phyloP scores from a whole-genome alignment of 1,140 invertebrate species.

The Drosophila bipectinata region DNA sequence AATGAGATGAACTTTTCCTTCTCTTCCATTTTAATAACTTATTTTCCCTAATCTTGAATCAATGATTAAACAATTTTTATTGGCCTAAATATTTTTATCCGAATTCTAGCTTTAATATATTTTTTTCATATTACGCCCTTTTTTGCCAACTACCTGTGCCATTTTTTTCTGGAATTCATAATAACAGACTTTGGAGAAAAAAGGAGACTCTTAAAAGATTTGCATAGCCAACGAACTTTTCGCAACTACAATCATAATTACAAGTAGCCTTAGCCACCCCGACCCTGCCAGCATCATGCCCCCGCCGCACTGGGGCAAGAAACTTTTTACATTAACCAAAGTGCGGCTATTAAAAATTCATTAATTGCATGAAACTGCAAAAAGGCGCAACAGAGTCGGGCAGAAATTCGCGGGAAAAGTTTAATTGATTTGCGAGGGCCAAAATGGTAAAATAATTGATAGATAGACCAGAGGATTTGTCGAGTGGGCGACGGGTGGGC shows the following conservation, averaged over 20 bases:
- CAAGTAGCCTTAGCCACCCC: slow-evolving; percentile 44
- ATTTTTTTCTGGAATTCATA: background rate
- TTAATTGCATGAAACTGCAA: slow-evolving; percentile 71
- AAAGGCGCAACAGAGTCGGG: slow-evolving; percentile 48
- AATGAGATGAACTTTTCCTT: too few species aligned
- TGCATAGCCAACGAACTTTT: slow-evolving; percentile 56
- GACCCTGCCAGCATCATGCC: background rate
- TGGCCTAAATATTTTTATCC: background rate
- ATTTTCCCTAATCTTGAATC: background rate
- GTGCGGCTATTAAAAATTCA: slow-evolving; percentile 78
- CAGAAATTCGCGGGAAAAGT: slow-evolving; percentile 52
- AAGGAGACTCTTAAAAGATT: slow-evolving; percentile 47
- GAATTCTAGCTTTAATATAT: background rate
- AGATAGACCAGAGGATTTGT: slow-evolving; percentile 47
- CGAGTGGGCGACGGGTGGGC: too few species aligned
- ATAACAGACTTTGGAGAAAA: slow-evolving; percentile 12
- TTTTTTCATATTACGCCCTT: background rate
- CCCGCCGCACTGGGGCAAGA: slow-evolving; percentile 34
- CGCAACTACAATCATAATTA: slow-evolving; percentile 71
- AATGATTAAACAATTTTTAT: background rate
- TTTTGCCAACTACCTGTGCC: background rate
- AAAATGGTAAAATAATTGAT: slow-evolving; percentile 78
- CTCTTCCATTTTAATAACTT: too few species aligned
- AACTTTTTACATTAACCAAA: slow-evolving; percentile 79
- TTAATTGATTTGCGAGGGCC: slow-evolving; percentile 70